Evolutionary conservation across 2,888 invertebrate genomes (phyloP).

Genomic region (Cerceris ruficornis): DNA sequence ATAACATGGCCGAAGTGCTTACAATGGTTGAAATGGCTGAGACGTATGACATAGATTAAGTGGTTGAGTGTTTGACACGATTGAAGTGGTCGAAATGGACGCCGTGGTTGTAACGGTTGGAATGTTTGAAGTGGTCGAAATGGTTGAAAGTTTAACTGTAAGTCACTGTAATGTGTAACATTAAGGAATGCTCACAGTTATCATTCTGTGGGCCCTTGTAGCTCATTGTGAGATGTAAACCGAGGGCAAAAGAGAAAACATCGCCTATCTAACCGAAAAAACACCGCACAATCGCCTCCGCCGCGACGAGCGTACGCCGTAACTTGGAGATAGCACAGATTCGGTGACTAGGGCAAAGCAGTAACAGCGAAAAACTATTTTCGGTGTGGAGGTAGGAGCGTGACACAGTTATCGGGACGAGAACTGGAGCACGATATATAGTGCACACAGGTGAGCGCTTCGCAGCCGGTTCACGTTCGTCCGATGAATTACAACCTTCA

Average conservation of each 20-base stretch:
- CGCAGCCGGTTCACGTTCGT: constrained; percentile 1
- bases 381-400: constrained; percentile 36
- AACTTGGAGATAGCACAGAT: not conserved
- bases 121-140: no score
- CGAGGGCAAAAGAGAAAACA: not conserved
- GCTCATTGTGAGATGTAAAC: no score
- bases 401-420: constrained; percentile 50
- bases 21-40: no score
- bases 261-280: not conserved
- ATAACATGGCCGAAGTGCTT: no score
- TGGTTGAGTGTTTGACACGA: no score
- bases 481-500: not conserved
- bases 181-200: no score
- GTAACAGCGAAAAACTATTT: constrained; percentile 47
- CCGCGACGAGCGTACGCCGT: not conserved
- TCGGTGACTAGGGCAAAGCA: constrained; percentile 23
- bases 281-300: not conserved
- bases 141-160: no score
- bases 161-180: no score
- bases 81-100: no score
- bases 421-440: constrained; percentile 44
- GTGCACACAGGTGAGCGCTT: not conserved
- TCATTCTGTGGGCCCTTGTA: no score
- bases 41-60: no score
- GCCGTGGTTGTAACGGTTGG: no score